Conservation (phyloP, 2,888 invertebrate genomes). For the Lysandra bellargus region DNA sequence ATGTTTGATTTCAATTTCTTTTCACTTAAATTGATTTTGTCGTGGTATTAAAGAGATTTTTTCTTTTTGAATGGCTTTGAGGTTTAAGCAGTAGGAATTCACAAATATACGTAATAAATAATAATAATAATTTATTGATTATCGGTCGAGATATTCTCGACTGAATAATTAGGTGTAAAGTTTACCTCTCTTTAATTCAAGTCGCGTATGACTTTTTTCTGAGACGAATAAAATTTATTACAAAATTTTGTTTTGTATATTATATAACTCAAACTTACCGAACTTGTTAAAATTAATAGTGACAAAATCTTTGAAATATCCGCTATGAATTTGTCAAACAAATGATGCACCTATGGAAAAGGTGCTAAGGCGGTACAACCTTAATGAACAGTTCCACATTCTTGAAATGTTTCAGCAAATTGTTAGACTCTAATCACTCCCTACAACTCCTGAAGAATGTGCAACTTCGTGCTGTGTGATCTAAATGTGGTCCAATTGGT, state of each 20-base stretch:
- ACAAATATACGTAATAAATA: too few species aligned
- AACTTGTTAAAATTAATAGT: not conserved
- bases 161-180: too few species aligned
- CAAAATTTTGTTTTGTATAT: not conserved
- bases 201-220: not conserved
- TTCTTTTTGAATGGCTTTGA: not conserved
- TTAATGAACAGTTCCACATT: conserved; percentile 12
- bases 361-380: not conserved
- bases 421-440: not conserved
- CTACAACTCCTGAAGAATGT: conserved; percentile 1
- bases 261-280: not conserved
- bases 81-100: not conserved
- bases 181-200: too few species aligned
- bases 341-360: conserved; percentile 16
- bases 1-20: not conserved
- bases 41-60: not conserved
- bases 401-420: not conserved
- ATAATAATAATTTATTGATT: too few species aligned
- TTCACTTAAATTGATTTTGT: not conserved
- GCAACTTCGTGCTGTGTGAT: not conserved
- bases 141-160: too few species aligned
- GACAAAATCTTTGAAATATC: not conserved
- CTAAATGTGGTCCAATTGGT: not conserved
- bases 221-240: not conserved
- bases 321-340: conserved; percentile 7